phyloP scores from a whole-genome alignment of 92 coral and sea anemone genomes.

The Epizoanthus stellaris region DNA sequence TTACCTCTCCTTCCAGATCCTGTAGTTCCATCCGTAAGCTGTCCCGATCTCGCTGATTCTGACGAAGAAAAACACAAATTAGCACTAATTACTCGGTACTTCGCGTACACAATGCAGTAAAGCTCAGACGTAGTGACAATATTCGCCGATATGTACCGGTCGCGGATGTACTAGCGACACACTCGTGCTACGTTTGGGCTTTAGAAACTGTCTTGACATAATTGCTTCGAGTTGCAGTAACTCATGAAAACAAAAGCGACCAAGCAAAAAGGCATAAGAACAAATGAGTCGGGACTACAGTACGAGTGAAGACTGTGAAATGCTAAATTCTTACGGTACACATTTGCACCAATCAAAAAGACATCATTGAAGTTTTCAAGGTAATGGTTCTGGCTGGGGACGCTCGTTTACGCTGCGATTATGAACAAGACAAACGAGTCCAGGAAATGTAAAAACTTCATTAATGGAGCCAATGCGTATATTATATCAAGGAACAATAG shows the following conservation, averaged over 20 bases:
- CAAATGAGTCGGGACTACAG: no score
- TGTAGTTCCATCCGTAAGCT: conserved; percentile 84
- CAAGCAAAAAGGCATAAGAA: background rate
- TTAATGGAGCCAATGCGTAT: background rate
- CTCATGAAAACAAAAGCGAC: background rate
- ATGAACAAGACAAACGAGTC: no score
- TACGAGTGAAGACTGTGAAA: no score
- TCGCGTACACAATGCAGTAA: background rate
- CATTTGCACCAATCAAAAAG: background rate
- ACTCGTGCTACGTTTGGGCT: background rate
- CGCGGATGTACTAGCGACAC: conserved; percentile 9
- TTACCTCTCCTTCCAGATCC: conserved; percentile 88
- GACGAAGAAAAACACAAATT: conserved; percentile 25
- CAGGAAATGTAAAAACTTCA: background rate
- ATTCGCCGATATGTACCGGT: conserved; percentile 17
- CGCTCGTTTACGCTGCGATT: no score
- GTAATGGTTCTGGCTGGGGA: background rate
- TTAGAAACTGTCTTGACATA: conserved; percentile 10
- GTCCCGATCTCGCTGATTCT: conserved; percentile 79
- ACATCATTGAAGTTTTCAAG: background rate
- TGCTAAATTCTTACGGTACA: no score
- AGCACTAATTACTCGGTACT: background rate
- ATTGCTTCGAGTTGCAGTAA: background rate
- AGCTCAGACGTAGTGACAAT: background rate
- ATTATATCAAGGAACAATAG: background rate